Conservation (phyloP, 2,888 invertebrate genomes). For the Drosophila histrio region DNA sequence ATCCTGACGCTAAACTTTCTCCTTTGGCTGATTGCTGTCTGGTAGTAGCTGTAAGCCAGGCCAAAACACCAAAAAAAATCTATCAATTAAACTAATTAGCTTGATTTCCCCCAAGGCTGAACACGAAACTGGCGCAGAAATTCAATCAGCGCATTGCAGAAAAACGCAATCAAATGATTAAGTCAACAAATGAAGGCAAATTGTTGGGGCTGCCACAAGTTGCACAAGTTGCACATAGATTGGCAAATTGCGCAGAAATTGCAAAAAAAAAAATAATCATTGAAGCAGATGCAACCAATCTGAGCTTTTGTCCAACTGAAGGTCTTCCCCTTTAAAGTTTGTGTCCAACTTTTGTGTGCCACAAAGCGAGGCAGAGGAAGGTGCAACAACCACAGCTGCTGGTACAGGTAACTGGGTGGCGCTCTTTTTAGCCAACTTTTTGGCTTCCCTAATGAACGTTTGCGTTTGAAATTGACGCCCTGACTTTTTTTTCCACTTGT, state of each 20-base stretch:
- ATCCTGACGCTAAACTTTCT: conserved; percentile 50
- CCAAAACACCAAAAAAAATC: no score
- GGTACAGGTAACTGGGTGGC: conserved; percentile 28
- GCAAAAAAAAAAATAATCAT: conserved; percentile 23
- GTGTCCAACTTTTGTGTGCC: conserved; percentile 29
- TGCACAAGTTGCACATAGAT: conserved; percentile 23
- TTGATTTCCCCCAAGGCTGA: conserved; percentile 49
- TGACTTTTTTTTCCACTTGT: conserved; percentile 29
- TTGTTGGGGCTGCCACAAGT: conserved; percentile 58
- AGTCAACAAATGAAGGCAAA: conserved; percentile 77
- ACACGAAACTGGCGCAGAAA: conserved; percentile 57
- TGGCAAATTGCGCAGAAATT: conserved; percentile 30
- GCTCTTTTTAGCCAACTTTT: conserved; percentile 40
- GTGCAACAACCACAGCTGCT: not conserved
- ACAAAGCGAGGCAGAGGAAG: not conserved
- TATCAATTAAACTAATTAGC: conserved; percentile 80
- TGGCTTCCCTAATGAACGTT: conserved; percentile 46
- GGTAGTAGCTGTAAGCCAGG: conserved; percentile 30
- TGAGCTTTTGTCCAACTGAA: conserved; percentile 13
- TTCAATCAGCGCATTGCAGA: conserved; percentile 76
- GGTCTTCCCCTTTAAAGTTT: conserved; percentile 51
- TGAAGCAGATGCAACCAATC: conserved; percentile 37
- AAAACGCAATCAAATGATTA: conserved; percentile 80
- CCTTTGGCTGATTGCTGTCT: conserved; percentile 30
- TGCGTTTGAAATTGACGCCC: conserved; percentile 38